A percentile compares a stretch with the other conserved stretches of the same genome.
phyloP scores from a whole-genome alignment of 1,140 invertebrate genomes.

The Macrobrachium rosenbergii region DNA sequence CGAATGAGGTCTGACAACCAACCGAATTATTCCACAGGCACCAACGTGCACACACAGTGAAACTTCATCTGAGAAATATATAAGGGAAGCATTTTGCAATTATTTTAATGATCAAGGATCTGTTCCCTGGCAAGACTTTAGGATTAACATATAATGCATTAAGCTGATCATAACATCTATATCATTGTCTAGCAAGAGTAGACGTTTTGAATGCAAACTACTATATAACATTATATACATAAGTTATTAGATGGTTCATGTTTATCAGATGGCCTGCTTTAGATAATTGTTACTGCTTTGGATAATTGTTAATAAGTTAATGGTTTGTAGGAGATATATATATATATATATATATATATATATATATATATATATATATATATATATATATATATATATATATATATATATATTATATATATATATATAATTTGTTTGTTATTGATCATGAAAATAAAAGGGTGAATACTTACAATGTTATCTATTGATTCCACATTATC shows the following conservation, averaged over 20 bases:
- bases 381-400: not conserved
- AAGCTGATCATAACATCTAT: no score
- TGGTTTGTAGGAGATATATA: not conserved
- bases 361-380: constrained; percentile 7
- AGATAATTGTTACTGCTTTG: no score
- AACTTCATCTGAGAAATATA: constrained; percentile 23
- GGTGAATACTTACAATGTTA: no score
- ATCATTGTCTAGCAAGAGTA: no score
- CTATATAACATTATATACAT: not conserved
- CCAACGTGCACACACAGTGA: not conserved
- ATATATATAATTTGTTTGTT: no score
- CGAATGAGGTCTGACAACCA: constrained; percentile 7
- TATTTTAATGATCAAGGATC: constrained; percentile 7
- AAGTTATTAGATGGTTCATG: not conserved
- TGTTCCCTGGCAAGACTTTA: constrained; percentile 15
- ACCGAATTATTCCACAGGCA: constrained; percentile 26
- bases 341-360: not conserved
- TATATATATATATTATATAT: not conserved
- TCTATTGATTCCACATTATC: no score
- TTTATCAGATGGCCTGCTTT: not conserved
- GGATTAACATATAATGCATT: no score
- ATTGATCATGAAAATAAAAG: no score
- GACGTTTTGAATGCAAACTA: not conserved
- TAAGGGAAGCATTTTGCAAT: constrained; percentile 11
- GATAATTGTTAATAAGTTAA: no score